Evolutionary conservation across 2,113 vertebrate genomes (phyloP), one percentile per base, ranked within the genome.

Genomic region (Cinclus mexicanus): DNA sequence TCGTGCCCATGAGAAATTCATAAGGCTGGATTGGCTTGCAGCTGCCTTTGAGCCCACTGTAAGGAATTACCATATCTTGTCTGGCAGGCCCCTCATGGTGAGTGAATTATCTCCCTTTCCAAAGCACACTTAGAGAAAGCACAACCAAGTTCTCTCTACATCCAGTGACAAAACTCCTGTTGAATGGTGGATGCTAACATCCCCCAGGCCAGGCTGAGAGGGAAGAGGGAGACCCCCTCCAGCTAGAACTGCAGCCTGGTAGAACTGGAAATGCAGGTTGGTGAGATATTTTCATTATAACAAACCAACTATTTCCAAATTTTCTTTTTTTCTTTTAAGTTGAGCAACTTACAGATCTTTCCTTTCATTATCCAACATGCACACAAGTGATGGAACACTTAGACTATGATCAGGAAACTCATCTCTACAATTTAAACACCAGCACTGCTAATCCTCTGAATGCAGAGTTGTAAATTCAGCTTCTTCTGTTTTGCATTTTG

Each of bases 401-500:
- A 82, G 91, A 81, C 89, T 63, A 69, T 86, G 88, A 44, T 87
- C 96, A 94, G 49, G 80, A 89, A 95, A 83, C 35, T 77, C 35
- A 70, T 77, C 47, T 87, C 59, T 78, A 22, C 47, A 49, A 53
- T 94, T 97, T 85, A 95, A 86, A 87, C 67, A 59, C 14, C 26
- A 59, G 20, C 13, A 70, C 31, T 96, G 93, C 52, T 87, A 94
- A 86, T 77, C 70, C 60, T 91, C 49, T 82, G 71, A 90, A 96
- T 7, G 11, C 87, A 87, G 47, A n/a, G 52, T 59, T 95, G 89
- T 92, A 86, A 91, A 95, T 94, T 94, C 93, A 97, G 89, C 52
- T 94, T 61, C 83, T 92, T 94, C 87, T 94, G 49, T 97, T 98
- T 97, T 60, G 81, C 94, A 63, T 97, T 97, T 86, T 88, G 14